A percentile compares a stretch with the other conserved stretches of the same genome.
Conservation (phyloP, 2,888 invertebrate genomes). For the Acanthosepion lycidas region DNA sequence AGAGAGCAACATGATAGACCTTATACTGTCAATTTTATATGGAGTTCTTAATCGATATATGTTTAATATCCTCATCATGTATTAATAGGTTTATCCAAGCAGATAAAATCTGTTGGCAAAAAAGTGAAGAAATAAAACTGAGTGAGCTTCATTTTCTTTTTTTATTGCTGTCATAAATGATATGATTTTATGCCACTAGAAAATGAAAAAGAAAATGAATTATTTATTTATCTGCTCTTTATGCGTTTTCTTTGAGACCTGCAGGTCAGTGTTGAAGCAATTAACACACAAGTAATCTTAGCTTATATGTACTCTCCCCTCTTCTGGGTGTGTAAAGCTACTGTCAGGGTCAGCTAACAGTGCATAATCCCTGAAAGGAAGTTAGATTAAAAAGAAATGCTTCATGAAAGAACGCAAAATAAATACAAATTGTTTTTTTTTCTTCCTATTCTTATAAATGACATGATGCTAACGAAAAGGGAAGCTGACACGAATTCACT, state of each 20-base stretch:
- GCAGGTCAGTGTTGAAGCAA: not conserved
- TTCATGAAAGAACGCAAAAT: not conserved
- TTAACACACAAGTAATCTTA: not conserved
- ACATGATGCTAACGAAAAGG: too few species aligned
- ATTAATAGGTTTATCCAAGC: not conserved
- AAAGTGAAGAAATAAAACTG: too few species aligned
- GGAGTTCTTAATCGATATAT: too few species aligned
- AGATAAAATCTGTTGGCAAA: not conserved
- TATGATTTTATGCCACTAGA: too few species aligned
- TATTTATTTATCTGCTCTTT: not conserved
- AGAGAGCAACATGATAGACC: too few species aligned
- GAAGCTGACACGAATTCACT: too few species aligned
- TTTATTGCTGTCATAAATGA: too few species aligned
- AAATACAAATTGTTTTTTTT: not conserved
- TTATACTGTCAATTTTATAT: too few species aligned
- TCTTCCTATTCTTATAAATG: too few species aligned
- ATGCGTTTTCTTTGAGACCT: not conserved
- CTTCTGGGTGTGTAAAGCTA: not conserved
- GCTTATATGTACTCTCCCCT: not conserved
- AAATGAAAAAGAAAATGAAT: too few species aligned
- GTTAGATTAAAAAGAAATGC: not conserved
- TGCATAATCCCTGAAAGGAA: not conserved
- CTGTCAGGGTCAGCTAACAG: not conserved
- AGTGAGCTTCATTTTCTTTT: too few species aligned
- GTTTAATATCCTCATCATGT: not conserved